Base-by-base conservation (phyloP, 2,797 vertebrate species). In the Eidolon dupreanum region DNA sequence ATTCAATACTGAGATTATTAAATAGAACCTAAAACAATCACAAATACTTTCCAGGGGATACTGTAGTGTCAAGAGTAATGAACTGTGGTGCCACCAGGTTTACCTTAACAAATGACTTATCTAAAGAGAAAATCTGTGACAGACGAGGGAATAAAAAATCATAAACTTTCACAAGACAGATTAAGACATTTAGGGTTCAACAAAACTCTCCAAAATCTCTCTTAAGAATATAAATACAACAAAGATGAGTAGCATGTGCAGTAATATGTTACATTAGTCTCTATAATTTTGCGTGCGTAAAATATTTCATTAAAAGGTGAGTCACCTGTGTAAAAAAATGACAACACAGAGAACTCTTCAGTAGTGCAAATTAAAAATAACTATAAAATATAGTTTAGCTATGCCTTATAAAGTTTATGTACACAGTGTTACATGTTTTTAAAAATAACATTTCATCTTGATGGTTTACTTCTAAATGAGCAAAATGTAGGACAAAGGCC, bases 241-340 rank as follows among this genome's bases (percentile, higher is more conserved):
- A 90, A 94, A 73, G 41, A 1, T 31, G 16, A 53, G 36, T 65
- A 57, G 15, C 33, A 82, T 38, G n/a, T 82, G 4, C 20, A 33
- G 8, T 78, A 83, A 5, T 51, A 7, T 91, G 28, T 82, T 82
- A 68, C 3, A 71, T 57, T 43, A 77, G 38, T 79, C 65, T 88
- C 46, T 79, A 3, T 79, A 55, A 95, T 63, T 63, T 85, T 88
- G 57, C 26, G 53, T 63, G 38, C 74, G 57, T 84, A 74, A 63
- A 70, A 15, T 82, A 57, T 31, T 78, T 92, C 51, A 88, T 55
- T 92, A 66, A 71, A 96, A 90, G 41, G 82, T 90, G 19, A 93
- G 90, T 38, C 3, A 90, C 0, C 59, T 46, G 1, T 86, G 26
- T 59, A n/a, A 43, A 90, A 53, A 75, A 77, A 66, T 68, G 28